Base-by-base conservation (phyloP, 1,140 invertebrate species). In the Venturia canescens region DNA sequence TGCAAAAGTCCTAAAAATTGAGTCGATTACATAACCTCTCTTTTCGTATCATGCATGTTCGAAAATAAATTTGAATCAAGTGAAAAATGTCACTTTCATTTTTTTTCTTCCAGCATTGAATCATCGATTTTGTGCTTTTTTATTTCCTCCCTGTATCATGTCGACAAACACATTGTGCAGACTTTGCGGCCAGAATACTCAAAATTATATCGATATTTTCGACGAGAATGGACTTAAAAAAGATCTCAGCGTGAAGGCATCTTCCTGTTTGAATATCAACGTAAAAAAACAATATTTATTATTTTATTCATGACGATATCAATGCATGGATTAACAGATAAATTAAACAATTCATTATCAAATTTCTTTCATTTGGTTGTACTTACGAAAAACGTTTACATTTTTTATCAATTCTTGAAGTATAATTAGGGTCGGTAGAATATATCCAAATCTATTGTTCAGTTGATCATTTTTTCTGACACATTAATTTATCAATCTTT, bases 241-340 rank as follows among this genome's bases (percentile, higher is more conserved):
- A 76, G 60, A 82, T 80, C 77, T 84, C 34, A 50, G 74, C 21
- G 50, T 70, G 21, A 84, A 84, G 81, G 76, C 76, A 23, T 26
- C 63, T 26, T 81, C 81, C 27, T 84, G 83, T 69, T 67, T 84
- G 50, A 77, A 84, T 31, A 84, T 84, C 23, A 76, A 57, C 21
- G 80, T 84, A 82, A 79, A 53, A 18, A 50, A 74, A 44, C 9
- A 3, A 63, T 57, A 57, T 57, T 57, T 57, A 15, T 53, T 34
- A 34, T 34, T 34, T 34, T 34, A 34, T 7, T 34, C 7, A 44
- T 44, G 13, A 44, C 13, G 13, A 44, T 44, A 44, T 9, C 3
- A 11, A 1, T 11, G 38, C 38, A 1, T 44, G 13, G 13, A 9
- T 44, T 5, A 9, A 44, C 7, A 44, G 13, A 44, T 3, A 1